phyloP scores from a whole-genome alignment of 2,888 invertebrate species.

The Cataglyphis altisquamis region DNA sequence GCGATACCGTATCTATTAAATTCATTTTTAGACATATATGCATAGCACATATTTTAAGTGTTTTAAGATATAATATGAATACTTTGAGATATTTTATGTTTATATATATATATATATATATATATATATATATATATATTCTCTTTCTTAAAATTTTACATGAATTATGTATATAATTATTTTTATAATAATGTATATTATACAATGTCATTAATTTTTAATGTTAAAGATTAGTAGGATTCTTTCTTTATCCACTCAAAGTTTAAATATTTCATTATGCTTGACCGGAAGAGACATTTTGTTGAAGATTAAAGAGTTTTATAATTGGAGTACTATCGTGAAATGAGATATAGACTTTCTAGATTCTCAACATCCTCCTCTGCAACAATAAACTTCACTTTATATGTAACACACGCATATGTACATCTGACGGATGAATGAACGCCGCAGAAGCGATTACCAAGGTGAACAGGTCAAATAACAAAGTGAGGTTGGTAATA shows the following conservation, averaged over 20 bases:
- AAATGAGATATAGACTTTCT: constrained; percentile 35
- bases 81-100: not conserved
- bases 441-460: constrained; percentile 34
- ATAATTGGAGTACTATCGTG: constrained; percentile 74
- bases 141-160: not conserved
- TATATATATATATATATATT: not conserved
- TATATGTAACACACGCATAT: constrained; percentile 14
- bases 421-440: constrained; percentile 29
- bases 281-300: constrained; percentile 81
- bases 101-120: too few species aligned
- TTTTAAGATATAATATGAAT: constrained; percentile 9
- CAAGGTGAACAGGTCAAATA: constrained; percentile 80
- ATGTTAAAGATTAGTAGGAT: not conserved
- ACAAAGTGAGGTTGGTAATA: constrained; percentile 83
- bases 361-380: constrained; percentile 53
- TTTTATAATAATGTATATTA: not conserved
- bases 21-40: not conserved
- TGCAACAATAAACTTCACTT: constrained; percentile 45
- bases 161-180: not conserved
- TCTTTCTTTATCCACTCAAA: not conserved
- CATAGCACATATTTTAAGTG: not conserved
- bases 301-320: constrained; percentile 79
- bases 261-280: constrained; percentile 1
- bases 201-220: not conserved
- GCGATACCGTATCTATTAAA: not conserved